Evolutionary conservation across 2,888 invertebrate genomes (phyloP), one percentile per base, ranked within the genome.

Genomic region (Cremastinae sp.): DNA sequence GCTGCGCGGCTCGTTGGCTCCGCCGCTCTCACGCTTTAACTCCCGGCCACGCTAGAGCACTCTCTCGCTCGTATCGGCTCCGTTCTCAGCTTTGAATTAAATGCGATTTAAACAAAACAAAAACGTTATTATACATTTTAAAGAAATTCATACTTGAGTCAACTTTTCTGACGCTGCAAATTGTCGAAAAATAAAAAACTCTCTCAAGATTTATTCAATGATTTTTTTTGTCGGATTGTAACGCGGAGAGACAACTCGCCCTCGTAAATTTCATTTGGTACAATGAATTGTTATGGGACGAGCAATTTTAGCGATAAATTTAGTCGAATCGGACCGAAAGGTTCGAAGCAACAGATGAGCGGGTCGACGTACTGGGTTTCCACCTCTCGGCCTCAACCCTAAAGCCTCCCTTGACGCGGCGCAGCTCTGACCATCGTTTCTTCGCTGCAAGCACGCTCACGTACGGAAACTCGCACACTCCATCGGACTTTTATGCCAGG

Each of bases 291-390:
- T 28, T 28, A 28, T 5, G 28, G n/a, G n/a, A n/a, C n/a, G n/a
- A n/a, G n/a, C n/a, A n/a, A n/a, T n/a, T n/a, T 28, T 28, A 2
- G 28, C 28, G 28, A 28, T 28, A 28, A 28, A 28, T 28, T 28
- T 28, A 2, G 28, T 28, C 28, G 28, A 28, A 28, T 28, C 28
- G n/a, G 20, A 12, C n/a, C 41, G 12, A 5, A 14, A 77, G 77
- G 82, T 82, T 79, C 80, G 79, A 82, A 84, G 85, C 85, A 85
- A 85, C 85, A 85, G 85, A 84, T 85, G 85, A 85, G 80, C 78
- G 81, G 85, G 85, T 85, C 84, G 85, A 85, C 82, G 85, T 82
- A 82, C 85, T 59, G n/a, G 81, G 65, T 56, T 56, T 45, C 72
- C 68, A 72, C 73, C 76, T 68, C 78, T 73, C 53, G 73, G 62